Conservation (phyloP, 2,797 vertebrate genomes). For the Chloroceryle inda region DNA sequence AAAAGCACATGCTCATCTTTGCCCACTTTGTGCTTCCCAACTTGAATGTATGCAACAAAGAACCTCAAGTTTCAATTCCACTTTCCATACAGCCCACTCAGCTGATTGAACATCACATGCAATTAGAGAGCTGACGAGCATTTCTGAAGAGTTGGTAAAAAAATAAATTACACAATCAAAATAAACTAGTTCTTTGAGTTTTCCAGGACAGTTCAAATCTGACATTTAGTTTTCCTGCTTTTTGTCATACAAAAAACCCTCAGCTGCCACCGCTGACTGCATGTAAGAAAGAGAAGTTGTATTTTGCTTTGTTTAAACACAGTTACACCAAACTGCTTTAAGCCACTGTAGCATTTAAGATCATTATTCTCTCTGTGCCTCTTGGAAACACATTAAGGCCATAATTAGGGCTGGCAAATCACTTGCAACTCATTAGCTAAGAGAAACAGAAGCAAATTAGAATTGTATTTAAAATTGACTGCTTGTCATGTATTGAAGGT, state of each 20-base stretch:
- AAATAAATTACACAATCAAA: background rate
- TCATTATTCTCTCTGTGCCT: background rate
- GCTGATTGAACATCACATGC: background rate
- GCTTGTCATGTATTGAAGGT: conserved; percentile 1
- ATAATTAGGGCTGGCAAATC: conserved; percentile 30
- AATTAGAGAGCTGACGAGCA: background rate
- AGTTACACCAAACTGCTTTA: conserved; percentile 18
- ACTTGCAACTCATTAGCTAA: conserved; percentile 38
- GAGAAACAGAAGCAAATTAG: conserved; percentile 26
- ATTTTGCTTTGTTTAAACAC: conserved; percentile 6
- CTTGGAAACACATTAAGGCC: conserved; percentile 18
- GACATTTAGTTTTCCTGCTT: background rate
- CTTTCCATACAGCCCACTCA: background rate
- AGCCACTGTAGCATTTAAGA: background rate
- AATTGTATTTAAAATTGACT: background rate
- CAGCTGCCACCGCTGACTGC: background rate
- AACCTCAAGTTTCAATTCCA: background rate
- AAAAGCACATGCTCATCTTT: background rate
- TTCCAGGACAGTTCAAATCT: background rate
- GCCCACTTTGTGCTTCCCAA: background rate
- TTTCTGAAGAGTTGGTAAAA: background rate
- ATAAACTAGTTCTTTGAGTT: background rate
- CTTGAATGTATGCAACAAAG: background rate
- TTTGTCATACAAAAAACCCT: background rate
- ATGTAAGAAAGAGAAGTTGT: background rate